Evolutionary conservation across 2,888 invertebrate species (phyloP), one percentile per base, ranked within the genome.

Genomic region (Morpho deidamia): DNA sequence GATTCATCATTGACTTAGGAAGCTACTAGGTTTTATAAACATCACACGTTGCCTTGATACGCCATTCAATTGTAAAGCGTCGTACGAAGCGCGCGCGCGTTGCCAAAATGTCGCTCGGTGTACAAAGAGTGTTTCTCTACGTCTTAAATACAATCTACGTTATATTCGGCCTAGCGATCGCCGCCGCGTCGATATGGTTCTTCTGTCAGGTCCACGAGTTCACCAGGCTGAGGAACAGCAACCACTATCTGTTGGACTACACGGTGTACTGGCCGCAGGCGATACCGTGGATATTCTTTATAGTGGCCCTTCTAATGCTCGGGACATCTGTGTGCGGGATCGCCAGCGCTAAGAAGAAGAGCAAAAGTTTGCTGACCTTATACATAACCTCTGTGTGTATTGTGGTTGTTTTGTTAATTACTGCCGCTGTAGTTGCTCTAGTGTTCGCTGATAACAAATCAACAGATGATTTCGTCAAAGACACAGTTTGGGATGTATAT

Each of bases 241-340:
- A 83, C 67, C 88, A 88, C 51, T 88, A 88, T 35, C 60, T 83
- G 0, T 67, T 88, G 58, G 87, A 89, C 61, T 89, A 84, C 72
- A 78, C 73, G 11, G 75, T 89, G 55, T 85, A 86, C 57, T 89
- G 86, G 87, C 84, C 87, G 0, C 88, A 89, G 62, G 84, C 81
- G 0, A 71, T 86, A 0, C 88, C 88, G 0, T 89, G 88, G 88
- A 67, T 88, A 55, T 89, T 87, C 55, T 72, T 87, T 34, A 56
- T 85, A 1, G 74, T 76, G 23, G 78, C 79, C 1, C 54, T 84
- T 1, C 66, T 84, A n/a, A 74, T 81, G 10, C 59, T 87, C 7
- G 70, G 72, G 45, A 78, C 78, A 0, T 74, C 81, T 0, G 67
- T 72, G 50, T 85, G 85, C 60, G 88, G 87, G 2, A 81, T 81